Evolutionary conservation across 2,113 vertebrate genomes (phyloP), one percentile per base, ranked within the genome.

Genomic region (Odontesthes bonariensis): DNA sequence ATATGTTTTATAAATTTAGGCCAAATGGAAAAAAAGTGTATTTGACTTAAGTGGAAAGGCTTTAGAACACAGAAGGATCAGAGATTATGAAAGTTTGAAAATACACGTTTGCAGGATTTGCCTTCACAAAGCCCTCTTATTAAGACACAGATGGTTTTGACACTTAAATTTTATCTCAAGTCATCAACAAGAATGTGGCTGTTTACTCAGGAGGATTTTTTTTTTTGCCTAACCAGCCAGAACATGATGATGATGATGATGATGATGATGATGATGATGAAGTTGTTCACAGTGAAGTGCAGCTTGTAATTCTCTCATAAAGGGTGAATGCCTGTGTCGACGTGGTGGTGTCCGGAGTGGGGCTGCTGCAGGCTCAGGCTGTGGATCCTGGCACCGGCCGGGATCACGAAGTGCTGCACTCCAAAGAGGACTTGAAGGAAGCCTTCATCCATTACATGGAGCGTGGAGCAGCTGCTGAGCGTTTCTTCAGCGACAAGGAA

Each of bases 281-380:
- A 10, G 46, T 16, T 5, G 35, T 38, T 38, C 35, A 7, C n/a
- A 10, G 42, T 10, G 5, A 35, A 19, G 5, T 23, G 22, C 19
- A 19, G 4, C 53, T 14, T 72, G 23, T 9, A 13, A 1, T 64
- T 31, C 40, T 47, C 2, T 52, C 12, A 10, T 46, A 81, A 19
- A 99, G 98, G 0, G 97, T 99, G 80, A 99, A 99, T 0, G 95
- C 97, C 57, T 99, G 98, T 2, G 96, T 99, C 9, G 98, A 99
- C 0, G 96, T 99, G 70, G 97, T 99, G 1, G 95, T 99, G 42
- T 97, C 97, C 0, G 98, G 97, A 0, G 96, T 99, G 85, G 96
- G 95, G 60, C 89, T 99, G 61, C 86, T 99, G 40, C 94, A 97
- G 86, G 96, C 96, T 0, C 92, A 99, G 23, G 97, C 96, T 17